Percentiles rank a stretch among this genome's conserved stretches.
Conservation (phyloP, 2,888 invertebrate genomes). For the Sabellastarte sp. region DNA sequence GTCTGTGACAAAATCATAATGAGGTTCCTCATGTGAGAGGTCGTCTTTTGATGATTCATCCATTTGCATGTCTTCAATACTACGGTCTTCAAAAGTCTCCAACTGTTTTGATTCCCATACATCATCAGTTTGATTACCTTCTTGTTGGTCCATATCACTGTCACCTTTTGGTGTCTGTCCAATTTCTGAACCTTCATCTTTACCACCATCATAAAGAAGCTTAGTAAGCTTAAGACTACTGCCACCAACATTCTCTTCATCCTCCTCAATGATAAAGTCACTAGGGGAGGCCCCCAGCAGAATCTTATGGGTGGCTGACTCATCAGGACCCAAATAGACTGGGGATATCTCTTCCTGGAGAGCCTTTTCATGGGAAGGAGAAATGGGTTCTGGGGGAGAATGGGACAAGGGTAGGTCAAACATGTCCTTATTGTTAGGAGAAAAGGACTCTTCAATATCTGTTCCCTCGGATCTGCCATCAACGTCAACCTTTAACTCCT, state of each 20-base stretch:
- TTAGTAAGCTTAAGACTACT: too few relatives aligned
- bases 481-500: constrained; percentile 2
- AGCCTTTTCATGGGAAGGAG: constrained; percentile 24
- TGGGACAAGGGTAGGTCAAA: constrained; percentile 36
- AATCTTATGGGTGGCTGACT: constrained; percentile 36
- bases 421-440: too few relatives aligned
- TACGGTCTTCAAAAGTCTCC: not conserved
- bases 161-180: not conserved
- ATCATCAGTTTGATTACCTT: too few relatives aligned
- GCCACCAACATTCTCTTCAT: not conserved
- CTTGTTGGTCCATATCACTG: not conserved
- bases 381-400: constrained; percentile 41
- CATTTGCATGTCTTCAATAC: not conserved
- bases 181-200: not conserved
- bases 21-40: too few relatives aligned
- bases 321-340: constrained; percentile 32
- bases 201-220: not conserved
- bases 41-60: not conserved
- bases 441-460: constrained; percentile 15
- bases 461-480: constrained; percentile 20
- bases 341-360: constrained; percentile 43
- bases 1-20: too few relatives aligned
- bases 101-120: too few relatives aligned
- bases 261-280: constrained; percentile 32
- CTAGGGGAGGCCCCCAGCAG: constrained; percentile 52